Conservation (phyloP, 2,113 vertebrate genomes). For the Xenopus borealis region DNA sequence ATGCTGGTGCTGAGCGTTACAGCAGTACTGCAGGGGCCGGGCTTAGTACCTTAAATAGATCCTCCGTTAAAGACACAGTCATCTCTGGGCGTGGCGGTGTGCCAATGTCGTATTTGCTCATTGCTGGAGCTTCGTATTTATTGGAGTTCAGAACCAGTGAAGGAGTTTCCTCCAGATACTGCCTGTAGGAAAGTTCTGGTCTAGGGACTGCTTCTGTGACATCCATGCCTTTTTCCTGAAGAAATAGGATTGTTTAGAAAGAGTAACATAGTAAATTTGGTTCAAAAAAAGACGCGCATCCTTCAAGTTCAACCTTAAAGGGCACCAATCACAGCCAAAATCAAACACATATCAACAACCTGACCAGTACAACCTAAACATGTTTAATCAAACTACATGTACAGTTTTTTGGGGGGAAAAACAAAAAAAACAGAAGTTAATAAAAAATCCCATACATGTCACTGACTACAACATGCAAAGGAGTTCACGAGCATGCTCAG, state of each 20-base stretch:
- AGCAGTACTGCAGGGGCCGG: background rate
- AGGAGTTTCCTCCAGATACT: conserved; percentile 34
- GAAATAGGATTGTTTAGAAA: conserved; percentile 17
- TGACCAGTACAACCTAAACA: no score
- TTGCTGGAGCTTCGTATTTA: conserved; percentile 43
- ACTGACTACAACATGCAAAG: no score
- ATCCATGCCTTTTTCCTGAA: conserved; percentile 5
- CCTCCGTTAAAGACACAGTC: conserved; percentile 11
- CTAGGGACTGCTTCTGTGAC: conserved; percentile 34
- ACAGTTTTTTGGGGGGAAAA: no score
- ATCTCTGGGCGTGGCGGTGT: conserved; percentile 25
- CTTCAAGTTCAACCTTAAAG: no score
- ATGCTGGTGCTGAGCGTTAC: no score
- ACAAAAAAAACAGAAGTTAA: no score
- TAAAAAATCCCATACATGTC: no score
- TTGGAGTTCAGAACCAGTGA: conserved; percentile 48
- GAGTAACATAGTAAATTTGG: background rate
- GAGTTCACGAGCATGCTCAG: no score
- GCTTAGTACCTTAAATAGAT: conserved; percentile 21
- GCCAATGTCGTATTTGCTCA: background rate
- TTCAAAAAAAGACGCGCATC: no score
- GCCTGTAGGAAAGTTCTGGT: conserved; percentile 33
- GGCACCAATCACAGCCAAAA: no score
- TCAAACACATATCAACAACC: no score
- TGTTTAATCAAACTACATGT: no score